Evolutionary conservation across 2,888 invertebrate genomes (phyloP).

Genomic region (Leptinotarsa tumamoca): DNA sequence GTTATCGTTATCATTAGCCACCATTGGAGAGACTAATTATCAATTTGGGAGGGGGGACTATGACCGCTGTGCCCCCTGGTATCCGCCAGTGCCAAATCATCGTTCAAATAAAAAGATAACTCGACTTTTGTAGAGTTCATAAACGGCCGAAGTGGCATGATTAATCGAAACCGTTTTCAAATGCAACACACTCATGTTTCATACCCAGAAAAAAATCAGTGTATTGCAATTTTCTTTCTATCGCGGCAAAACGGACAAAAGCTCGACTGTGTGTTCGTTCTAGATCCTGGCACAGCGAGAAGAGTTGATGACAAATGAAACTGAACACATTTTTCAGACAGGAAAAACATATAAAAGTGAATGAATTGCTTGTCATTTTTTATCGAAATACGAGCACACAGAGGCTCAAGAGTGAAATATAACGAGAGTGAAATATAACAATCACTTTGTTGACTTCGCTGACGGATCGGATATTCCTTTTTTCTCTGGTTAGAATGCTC

Average conservation of each 20-base stretch:
- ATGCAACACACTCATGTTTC: not conserved
- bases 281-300: conserved; percentile 2
- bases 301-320: conserved; percentile 34
- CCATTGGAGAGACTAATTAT: no score
- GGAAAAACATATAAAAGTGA: conserved; percentile 38
- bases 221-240: not conserved
- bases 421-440: conserved; percentile 3
- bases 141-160: not conserved
- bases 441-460: conserved; percentile 9
- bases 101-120: no score
- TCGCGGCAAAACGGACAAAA: conserved; percentile 5
- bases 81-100: no score
- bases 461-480: conserved; percentile 4
- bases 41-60: no score
- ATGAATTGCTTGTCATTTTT: conserved; percentile 37
- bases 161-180: not conserved
- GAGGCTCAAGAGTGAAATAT: conserved; percentile 22
- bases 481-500: not conserved
- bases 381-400: conserved; percentile 18
- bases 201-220: not conserved
- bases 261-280: not conserved
- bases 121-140: no score
- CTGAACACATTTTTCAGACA: conserved; percentile 36
- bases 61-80: no score
- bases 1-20: no score